Base-by-base conservation (phyloP, 2,113 vertebrate species). In the Brachypodius melanocephalos region DNA sequence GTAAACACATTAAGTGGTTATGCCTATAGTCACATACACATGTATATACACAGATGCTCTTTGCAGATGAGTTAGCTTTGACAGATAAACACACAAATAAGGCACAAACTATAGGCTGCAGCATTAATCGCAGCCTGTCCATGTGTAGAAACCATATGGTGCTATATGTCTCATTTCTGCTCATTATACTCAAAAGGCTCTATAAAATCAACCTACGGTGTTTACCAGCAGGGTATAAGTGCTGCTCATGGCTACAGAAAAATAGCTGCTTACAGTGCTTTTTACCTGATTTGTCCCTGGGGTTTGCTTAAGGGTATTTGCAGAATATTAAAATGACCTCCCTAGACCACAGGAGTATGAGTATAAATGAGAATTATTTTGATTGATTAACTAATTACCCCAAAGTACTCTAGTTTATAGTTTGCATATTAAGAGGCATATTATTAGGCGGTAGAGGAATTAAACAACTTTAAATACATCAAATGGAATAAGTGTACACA, bases 321-420 rank as follows among this genome's bases (percentile, higher is more conserved):
- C 86, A 94, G 78, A 96, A 95, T 72, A 84, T 65, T 93, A 85
- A 96, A 97, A 95, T 97, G 54, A 94, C 80, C 87, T 96, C 77
- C 48, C n/a, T 95, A 52, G 57, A 89, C 83, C 84, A 94, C 45
- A 3, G 58, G 25, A 93, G 14, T 66, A 45, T 85, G 66, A 17
- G 38, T 88, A 95, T 82, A 93, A 90, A 91, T 84, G 55, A 96
- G 84, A 96, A 83, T 89, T 87, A 32, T 72, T 94, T 96, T 97
- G 93, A 97, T 77, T 96, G 90, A 97, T 97, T 96, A 95, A 77
- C 66, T 75, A 95, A 95, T 96, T 97, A 97, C 63, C 57, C 51
- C 48, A 80, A 94, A 96, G 46, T 73, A 91, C 58, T 61, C 31
- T 83, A 63, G 48, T 66, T 97, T 90, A 89, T 89, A 85, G 48